Evolutionary conservation across 2,113 vertebrate genomes (phyloP).

Genomic region (Arizona elegans): DNA sequence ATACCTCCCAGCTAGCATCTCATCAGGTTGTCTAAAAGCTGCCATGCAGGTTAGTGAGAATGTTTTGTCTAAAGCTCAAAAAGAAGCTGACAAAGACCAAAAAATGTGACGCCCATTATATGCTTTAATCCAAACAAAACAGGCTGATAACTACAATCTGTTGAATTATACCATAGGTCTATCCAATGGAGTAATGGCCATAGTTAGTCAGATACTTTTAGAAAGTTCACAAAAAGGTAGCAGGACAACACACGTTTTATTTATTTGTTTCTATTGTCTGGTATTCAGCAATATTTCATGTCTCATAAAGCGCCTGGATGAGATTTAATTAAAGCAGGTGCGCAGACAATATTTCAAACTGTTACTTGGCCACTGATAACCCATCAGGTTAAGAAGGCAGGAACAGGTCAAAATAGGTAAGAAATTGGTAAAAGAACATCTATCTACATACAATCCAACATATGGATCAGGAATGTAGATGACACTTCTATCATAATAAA

Average conservation of each 20-base stretch:
- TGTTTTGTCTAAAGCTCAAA: constrained; percentile 21
- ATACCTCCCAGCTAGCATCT: constrained; percentile 21
- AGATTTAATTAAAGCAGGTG: background rate
- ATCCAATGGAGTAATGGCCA: too few relatives aligned
- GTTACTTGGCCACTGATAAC: background rate
- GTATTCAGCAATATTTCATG: background rate
- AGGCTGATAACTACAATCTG: background rate
- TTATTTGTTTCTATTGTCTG: background rate
- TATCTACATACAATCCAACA: background rate
- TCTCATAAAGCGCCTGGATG: background rate
- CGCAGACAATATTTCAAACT: background rate
- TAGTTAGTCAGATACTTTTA: background rate
- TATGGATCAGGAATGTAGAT: background rate
- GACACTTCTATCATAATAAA: background rate
- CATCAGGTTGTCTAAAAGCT: constrained; percentile 26
- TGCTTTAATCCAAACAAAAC: constrained; percentile 3
- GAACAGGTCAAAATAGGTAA: background rate
- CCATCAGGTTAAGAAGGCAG: background rate
- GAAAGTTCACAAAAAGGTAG: background rate
- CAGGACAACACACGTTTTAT: background rate
- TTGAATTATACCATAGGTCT: background rate
- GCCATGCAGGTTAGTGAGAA: background rate
- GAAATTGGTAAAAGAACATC: background rate
- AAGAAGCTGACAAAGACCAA: background rate
- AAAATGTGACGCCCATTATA: background rate